phyloP scores from a whole-genome alignment of 2,888 invertebrate species.

The Papilio demoleus region DNA sequence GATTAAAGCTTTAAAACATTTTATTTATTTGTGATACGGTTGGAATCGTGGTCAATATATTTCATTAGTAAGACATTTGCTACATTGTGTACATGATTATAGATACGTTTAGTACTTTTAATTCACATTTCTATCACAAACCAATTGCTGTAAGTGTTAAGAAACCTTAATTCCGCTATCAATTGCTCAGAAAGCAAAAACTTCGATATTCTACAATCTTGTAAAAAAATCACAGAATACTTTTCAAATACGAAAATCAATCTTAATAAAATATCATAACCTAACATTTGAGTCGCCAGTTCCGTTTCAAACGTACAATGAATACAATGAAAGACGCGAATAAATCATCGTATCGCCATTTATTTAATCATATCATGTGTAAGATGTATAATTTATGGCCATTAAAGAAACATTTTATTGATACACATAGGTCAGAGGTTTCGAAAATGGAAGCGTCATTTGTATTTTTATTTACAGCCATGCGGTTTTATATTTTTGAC shows the following conservation, averaged over 20 bases:
- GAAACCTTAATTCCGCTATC: too few relatives aligned
- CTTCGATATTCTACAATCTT: neutral
- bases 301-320: conserved; percentile 31
- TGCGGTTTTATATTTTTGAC: neutral
- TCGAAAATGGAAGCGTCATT: conserved; percentile 18
- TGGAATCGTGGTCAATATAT: too few relatives aligned
- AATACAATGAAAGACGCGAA: conserved; percentile 28
- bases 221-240: neutral
- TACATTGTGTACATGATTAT: too few relatives aligned
- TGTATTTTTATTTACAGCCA: neutral
- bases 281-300: conserved; percentile 36
- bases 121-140: too few relatives aligned
- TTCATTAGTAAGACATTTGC: too few relatives aligned
- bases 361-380: conserved; percentile 36
- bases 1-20: neutral
- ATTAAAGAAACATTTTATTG: conserved; percentile 35
- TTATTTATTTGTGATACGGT: neutral
- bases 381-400: conserved; percentile 29
- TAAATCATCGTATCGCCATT: conserved; percentile 39
- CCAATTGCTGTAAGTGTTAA: too few relatives aligned
- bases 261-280: conserved; percentile 32
- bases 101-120: too few relatives aligned
- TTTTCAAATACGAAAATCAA: conserved; percentile 1
- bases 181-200: too few relatives aligned
- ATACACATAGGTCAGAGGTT: conserved; percentile 29